Percentiles rank a stretch among this genome's conserved stretches.
Conservation (phyloP, 1,140 invertebrate species). For the Dendrolimus punctatus region DNA sequence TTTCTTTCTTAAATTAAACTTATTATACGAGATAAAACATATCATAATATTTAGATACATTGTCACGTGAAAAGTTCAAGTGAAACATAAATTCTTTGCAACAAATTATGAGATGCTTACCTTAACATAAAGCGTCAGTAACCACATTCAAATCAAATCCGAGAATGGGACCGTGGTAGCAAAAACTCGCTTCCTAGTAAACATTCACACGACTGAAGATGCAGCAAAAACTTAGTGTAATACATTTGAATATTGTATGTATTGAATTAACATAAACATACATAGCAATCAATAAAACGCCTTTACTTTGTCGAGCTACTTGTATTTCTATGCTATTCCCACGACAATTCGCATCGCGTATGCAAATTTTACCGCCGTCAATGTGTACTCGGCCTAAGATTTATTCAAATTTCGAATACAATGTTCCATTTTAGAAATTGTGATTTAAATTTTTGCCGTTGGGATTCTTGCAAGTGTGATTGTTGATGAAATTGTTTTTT, state of each 20-base stretch:
- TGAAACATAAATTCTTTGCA: too few relatives aligned
- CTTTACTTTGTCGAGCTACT: constrained; percentile 21
- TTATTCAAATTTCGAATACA: constrained; percentile 36
- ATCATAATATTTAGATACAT: too few relatives aligned
- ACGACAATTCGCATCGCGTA: constrained; percentile 30
- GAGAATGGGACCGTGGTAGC: constrained; percentile 4
- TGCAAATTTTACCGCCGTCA: constrained; percentile 40
- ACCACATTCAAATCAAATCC: too few relatives aligned
- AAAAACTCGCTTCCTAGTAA: constrained; percentile 4
- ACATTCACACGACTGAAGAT: constrained; percentile 8
- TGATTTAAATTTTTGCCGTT: constrained; percentile 9
- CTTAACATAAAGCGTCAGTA: too few relatives aligned
- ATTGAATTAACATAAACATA: constrained; percentile 20
- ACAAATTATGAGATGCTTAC: too few relatives aligned
- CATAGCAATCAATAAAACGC: constrained; percentile 32
- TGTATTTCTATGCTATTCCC: constrained; percentile 33
- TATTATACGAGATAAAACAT: too few relatives aligned
- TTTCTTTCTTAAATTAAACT: too few relatives aligned
- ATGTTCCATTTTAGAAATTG: constrained; percentile 20
- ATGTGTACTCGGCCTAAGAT: constrained; percentile 33
- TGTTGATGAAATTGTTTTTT: too few relatives aligned
- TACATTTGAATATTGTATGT: constrained; percentile 21
- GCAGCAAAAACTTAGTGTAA: constrained; percentile 2
- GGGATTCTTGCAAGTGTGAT: too few relatives aligned
- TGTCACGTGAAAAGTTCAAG: too few relatives aligned